Conservation (phyloP, 2,113 vertebrate species). For the Collichthys lucidus region DNA sequence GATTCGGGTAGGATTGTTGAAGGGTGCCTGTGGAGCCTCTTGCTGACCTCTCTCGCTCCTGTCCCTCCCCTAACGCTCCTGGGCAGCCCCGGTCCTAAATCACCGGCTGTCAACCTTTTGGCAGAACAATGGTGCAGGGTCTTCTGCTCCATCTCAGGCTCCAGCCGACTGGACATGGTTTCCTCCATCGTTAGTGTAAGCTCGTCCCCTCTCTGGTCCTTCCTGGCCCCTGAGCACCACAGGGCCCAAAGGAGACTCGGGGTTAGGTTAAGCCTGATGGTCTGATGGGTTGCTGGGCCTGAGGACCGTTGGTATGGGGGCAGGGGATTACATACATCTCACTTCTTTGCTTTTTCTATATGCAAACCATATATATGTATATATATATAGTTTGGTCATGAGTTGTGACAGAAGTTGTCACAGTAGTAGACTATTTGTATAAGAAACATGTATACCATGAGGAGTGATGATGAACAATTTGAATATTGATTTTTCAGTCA, state of each 20-base stretch:
- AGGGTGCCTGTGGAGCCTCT: constrained; percentile 81
- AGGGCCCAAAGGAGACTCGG: constrained; percentile 59
- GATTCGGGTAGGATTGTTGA: constrained; percentile 78
- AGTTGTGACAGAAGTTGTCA: background rate
- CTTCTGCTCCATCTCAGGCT: constrained; percentile 76
- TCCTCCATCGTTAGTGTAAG: constrained; percentile 83
- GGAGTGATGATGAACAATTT: background rate
- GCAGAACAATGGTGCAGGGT: constrained; percentile 85
- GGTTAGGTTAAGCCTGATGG: constrained; percentile 61
- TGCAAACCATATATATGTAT: background rate
- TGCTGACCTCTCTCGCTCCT: constrained; percentile 80
- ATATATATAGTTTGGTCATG: background rate
- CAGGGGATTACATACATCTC: constrained; percentile 13
- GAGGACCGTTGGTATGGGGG: constrained; percentile 43
- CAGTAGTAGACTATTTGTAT: background rate
- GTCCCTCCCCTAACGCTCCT: constrained; percentile 76
- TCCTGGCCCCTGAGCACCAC: constrained; percentile 72
- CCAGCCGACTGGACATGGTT: constrained; percentile 80
- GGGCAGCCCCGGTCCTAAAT: constrained; percentile 85
- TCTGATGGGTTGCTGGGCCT: constrained; percentile 46
- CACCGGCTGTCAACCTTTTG: constrained; percentile 84
- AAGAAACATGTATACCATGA: background rate
- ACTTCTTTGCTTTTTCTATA: constrained; percentile 8
- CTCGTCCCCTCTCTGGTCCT: constrained; percentile 74
- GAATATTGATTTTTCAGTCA: background rate